These are phyloP conservation scores for Atherinomorus stipes DNA, from an alignment of 2,113 vertebrate genomes.

Conservation along the genomic window DNA sequence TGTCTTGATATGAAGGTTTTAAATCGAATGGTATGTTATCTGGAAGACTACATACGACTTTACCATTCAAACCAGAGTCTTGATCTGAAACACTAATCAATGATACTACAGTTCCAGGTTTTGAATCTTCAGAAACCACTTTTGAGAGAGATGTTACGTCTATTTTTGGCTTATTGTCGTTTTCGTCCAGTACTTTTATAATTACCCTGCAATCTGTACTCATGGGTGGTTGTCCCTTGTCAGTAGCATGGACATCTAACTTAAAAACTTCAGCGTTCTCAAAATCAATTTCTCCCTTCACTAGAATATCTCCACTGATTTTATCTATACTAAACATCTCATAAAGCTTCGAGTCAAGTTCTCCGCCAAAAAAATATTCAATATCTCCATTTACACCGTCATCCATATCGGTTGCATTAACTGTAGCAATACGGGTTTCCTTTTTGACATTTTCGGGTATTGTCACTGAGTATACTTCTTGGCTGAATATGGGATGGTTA, in stretches of 20 bases:
- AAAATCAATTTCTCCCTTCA: constrained; percentile 70
- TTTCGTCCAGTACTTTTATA: constrained; percentile 72
- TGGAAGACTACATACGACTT: constrained; percentile 63
- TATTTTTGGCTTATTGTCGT: constrained; percentile 79
- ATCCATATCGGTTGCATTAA: constrained; percentile 73
- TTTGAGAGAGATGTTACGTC: constrained; percentile 76
- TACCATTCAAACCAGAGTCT: constrained; percentile 72
- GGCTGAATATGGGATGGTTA: constrained; percentile 70
- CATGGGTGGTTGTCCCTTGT: constrained; percentile 75
- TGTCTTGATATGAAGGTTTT: constrained; percentile 77
- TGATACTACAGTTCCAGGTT: constrained; percentile 73
- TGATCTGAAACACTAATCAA: constrained; percentile 76
- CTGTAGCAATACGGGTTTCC: constrained; percentile 36
- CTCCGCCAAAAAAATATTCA: constrained; percentile 44
- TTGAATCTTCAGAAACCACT: constrained; percentile 63
- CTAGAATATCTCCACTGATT: constrained; percentile 67
- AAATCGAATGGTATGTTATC: constrained; percentile 70
- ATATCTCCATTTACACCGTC: constrained; percentile 70
- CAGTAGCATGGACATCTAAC: constrained; percentile 67
- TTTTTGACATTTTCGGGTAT: constrained; percentile 65
- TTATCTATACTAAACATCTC: constrained; percentile 67
- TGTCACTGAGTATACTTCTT: constrained; percentile 65
- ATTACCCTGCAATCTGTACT: constrained; percentile 66
- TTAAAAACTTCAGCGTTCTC: constrained; percentile 68
- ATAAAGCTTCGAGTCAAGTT: constrained; percentile 39